Conservation (phyloP, 2,888 invertebrate species). For the Subacronicta megacephala region DNA sequence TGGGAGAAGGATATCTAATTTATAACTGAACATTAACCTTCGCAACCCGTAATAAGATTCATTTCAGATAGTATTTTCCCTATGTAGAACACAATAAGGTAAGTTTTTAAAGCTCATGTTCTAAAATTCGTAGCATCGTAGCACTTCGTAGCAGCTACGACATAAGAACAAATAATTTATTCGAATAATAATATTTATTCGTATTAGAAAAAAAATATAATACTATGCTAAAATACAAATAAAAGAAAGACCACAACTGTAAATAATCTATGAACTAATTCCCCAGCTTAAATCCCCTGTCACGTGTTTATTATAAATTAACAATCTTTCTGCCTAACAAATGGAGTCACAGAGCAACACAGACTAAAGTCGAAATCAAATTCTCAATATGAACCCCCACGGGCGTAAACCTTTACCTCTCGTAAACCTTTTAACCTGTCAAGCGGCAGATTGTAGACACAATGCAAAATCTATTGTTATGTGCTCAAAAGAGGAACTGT, state of each 20-base stretch:
- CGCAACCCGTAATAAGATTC: not conserved
- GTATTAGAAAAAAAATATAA: too few relatives aligned
- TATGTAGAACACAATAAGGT: not conserved
- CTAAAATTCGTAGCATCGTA: conserved; percentile 32
- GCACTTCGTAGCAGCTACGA: conserved; percentile 35
- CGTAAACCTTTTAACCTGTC: conserved; percentile 11
- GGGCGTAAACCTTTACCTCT: conserved; percentile 11
- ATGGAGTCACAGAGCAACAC: conserved; percentile 23
- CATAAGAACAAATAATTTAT: not conserved
- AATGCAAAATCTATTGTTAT: too few relatives aligned
- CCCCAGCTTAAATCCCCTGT: too few relatives aligned
- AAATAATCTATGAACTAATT: too few relatives aligned
- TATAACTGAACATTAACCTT: conserved; percentile 4
- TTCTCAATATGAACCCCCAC: conserved; percentile 15
- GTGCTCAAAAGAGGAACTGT: too few relatives aligned
- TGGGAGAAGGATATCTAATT: conserved; percentile 1
- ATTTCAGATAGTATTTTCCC: too few relatives aligned
- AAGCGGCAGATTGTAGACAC: too few relatives aligned
- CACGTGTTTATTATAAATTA: too few relatives aligned
- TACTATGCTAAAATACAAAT: too few relatives aligned
- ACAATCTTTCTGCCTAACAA: too few relatives aligned
- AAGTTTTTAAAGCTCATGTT: not conserved
- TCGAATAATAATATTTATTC: too few relatives aligned
- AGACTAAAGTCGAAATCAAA: conserved; percentile 22
- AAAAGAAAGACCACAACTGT: too few relatives aligned